Conservation (phyloP, 2,113 vertebrate species). For the Sinocyclocheilus rhinocerous region DNA sequence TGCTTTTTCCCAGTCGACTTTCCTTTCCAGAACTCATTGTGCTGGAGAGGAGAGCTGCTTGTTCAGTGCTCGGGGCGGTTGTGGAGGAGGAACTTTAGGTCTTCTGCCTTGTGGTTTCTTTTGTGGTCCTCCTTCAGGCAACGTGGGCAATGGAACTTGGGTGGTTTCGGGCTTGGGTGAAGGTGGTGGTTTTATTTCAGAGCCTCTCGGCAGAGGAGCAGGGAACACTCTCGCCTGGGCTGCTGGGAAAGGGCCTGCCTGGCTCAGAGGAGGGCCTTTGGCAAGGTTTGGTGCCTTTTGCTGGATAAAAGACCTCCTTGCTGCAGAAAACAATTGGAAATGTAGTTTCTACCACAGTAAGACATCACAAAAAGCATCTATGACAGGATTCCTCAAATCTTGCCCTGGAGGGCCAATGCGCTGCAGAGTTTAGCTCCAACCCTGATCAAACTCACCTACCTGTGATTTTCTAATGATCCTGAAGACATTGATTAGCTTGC, state of each 20-base stretch:
- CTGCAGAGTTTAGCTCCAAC: too few relatives aligned
- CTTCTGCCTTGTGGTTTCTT: slow-evolving; percentile 67
- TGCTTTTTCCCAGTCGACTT: slow-evolving; percentile 13
- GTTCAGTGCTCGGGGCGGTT: slow-evolving; percentile 67
- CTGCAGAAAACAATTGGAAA: slow-evolving; percentile 58
- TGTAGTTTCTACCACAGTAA: slow-evolving; percentile 33
- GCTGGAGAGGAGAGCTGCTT: slow-evolving; percentile 63
- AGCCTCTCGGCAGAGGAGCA: slow-evolving; percentile 9
- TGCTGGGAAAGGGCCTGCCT: slow-evolving; percentile 6
- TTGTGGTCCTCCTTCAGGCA: slow-evolving; percentile 27
- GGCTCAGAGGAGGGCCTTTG: slow-evolving; percentile 51
- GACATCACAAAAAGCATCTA: neutral
- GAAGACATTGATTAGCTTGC: too few relatives aligned
- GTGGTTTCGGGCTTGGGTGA: slow-evolving; percentile 24
- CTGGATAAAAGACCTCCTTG: slow-evolving; percentile 61
- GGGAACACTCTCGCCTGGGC: neutral
- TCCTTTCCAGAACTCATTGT: slow-evolving; percentile 36
- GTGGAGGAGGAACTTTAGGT: slow-evolving; percentile 75
- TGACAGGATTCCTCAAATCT: too few relatives aligned
- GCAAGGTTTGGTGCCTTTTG: slow-evolving; percentile 57
- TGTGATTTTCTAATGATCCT: too few relatives aligned
- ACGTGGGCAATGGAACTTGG: neutral
- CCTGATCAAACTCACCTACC: too few relatives aligned
- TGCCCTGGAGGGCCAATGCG: too few relatives aligned
- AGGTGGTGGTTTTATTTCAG: slow-evolving; percentile 25